Evolutionary conservation across 2,113 vertebrate genomes (phyloP).

Genomic region (Chitala chitala): DNA sequence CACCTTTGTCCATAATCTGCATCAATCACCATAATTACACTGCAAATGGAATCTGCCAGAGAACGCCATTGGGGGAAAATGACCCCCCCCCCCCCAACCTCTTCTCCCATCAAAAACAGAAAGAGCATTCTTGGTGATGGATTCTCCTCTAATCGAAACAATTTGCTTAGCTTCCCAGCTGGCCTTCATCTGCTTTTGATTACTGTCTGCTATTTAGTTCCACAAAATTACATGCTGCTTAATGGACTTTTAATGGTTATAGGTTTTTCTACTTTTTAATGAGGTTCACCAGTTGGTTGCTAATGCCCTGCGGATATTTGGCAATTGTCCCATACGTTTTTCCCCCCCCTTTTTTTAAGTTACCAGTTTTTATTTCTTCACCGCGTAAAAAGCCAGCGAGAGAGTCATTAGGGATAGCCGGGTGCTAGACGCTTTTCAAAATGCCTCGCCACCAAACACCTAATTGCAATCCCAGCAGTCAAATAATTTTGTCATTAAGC

Average conservation of each 20-base stretch:
- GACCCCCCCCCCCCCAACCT: conserved; percentile 60
- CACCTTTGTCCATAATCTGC: conserved; percentile 68
- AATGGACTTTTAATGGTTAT: conserved; percentile 99
- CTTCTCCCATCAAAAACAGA: conserved; percentile 51
- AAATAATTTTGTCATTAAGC: conserved; percentile 48
- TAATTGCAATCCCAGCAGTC: conserved; percentile 40
- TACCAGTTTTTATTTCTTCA: conserved; percentile 75
- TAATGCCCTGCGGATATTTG: conserved; percentile 97
- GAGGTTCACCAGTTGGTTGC: conserved; percentile 98
- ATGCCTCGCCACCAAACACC: conserved; percentile 33
- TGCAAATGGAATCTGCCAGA: conserved; percentile 62
- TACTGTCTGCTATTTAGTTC: conserved; percentile 99
- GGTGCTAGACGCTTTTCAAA: conserved; percentile 40
- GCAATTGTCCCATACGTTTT: conserved; percentile 71
- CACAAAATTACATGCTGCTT: conserved; percentile 98
- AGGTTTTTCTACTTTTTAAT: conserved; percentile 95
- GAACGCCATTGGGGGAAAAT: conserved; percentile 70
- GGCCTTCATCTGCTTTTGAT: conserved; percentile 99
- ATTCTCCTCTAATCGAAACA: conserved; percentile 94
- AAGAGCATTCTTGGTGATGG: conserved; percentile 86
- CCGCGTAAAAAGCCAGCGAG: conserved; percentile 67
- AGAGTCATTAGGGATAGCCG: conserved; percentile 45
- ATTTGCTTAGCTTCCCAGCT: conserved; percentile 97
- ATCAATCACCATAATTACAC: conserved; percentile 78
- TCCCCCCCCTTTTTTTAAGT: conserved; percentile 53